These are phyloP conservation scores for Phengaris arion DNA, from an alignment of 2,888 invertebrate species.

Conservation along the genomic window DNA sequence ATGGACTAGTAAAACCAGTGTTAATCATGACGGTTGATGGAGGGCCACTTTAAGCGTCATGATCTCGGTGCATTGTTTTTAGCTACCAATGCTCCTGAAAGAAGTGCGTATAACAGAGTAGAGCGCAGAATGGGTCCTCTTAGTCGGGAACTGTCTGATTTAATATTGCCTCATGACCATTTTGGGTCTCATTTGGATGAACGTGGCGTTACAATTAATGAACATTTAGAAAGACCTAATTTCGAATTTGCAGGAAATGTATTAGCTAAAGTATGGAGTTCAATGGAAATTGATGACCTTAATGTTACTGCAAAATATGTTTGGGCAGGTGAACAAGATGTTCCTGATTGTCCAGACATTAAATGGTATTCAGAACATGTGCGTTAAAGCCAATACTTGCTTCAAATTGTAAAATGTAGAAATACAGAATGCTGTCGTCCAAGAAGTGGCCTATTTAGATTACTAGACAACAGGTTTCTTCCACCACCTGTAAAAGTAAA, in stretches of 20 bases:
- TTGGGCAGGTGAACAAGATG: constrained; percentile 16
- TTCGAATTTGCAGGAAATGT: constrained; percentile 40
- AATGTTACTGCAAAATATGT: constrained; percentile 38
- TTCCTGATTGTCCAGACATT: constrained; percentile 35
- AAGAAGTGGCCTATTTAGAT: constrained; percentile 35
- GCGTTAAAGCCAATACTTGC: constrained; percentile 40
- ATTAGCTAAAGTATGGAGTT: constrained; percentile 41
- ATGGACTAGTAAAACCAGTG: constrained; percentile 42
- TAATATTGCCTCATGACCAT: constrained; percentile 42
- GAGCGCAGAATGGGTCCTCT: constrained; percentile 43
- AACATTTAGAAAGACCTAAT: constrained; percentile 41
- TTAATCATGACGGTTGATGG: constrained; percentile 43
- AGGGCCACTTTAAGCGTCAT: constrained; percentile 42
- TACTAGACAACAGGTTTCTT: constrained; percentile 37
- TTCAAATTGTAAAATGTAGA: constrained; percentile 26
- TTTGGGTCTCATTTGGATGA: constrained; percentile 43
- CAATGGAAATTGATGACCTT: constrained; percentile 42
- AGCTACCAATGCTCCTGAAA: constrained; percentile 43
- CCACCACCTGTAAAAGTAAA: constrained; percentile 37
- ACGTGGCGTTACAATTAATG: constrained; percentile 40
- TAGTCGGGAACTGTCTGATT: constrained; percentile 40
- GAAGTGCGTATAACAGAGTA: constrained; percentile 41
- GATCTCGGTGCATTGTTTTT: constrained; percentile 36
- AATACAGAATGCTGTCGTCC: constrained; percentile 42
- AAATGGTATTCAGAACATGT: constrained; percentile 39